Percentiles rank a stretch among this genome's conserved stretches.
phyloP scores from a whole-genome alignment of 2,888 invertebrate species.

The Eurytoma californica region DNA sequence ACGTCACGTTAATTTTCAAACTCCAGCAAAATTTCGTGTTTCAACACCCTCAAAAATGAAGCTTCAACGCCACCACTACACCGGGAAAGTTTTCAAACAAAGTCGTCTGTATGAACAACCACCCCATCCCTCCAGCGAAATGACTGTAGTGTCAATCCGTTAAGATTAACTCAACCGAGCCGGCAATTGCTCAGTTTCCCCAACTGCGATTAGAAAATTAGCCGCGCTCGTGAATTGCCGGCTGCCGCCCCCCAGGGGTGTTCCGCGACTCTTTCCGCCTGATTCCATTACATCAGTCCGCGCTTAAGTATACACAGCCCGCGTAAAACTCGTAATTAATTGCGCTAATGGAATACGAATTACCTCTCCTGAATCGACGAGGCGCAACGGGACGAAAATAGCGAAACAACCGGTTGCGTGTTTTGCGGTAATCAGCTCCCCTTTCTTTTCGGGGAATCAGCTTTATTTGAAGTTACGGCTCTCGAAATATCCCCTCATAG shows the following conservation, averaged over 20 bases:
- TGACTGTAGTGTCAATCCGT: conserved; percentile 13
- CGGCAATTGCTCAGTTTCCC: conserved; percentile 15
- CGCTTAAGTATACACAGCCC: background rate
- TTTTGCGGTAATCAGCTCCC: no score
- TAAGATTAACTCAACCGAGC: conserved; percentile 21
- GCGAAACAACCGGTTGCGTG: no score
- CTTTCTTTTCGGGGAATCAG: no score
- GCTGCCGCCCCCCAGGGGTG: background rate
- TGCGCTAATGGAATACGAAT: conserved; percentile 31
- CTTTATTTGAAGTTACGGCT: no score
- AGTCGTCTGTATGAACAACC: no score
- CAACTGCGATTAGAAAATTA: conserved; percentile 42
- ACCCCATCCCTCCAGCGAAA: no score
- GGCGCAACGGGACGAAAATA: background rate
- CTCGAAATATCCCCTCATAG: no score
- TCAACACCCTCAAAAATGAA: no score
- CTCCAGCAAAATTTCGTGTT: no score
- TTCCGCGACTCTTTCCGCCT: background rate
- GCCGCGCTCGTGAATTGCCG: conserved; percentile 2
- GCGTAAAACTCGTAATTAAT: conserved; percentile 40
- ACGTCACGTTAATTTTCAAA: no score
- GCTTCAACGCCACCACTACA: no score
- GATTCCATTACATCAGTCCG: background rate
- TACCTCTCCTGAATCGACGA: background rate
- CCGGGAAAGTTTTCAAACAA: no score